Evolutionary conservation across 2,797 vertebrate genomes (phyloP).

Genomic region (Apodemus agrarius): DNA sequence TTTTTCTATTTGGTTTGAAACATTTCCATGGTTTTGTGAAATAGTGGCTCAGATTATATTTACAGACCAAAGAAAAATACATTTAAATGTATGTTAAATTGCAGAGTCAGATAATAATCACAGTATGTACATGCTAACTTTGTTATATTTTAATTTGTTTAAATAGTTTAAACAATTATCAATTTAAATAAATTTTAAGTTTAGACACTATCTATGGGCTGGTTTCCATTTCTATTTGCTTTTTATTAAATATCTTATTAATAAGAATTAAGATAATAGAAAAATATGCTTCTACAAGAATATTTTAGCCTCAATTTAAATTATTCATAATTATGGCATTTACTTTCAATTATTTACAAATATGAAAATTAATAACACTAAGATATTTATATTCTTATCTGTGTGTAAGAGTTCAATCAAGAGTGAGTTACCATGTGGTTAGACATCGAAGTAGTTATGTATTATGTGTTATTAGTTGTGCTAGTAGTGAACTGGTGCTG

Average conservation of each 20-base stretch:
- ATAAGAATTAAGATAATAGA: slow-evolving; percentile 34
- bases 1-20: slow-evolving; percentile 76
- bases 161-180: slow-evolving; percentile 51
- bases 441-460: background rate
- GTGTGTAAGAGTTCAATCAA: background rate
- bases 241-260: slow-evolving; percentile 32
- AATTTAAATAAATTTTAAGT: slow-evolving; percentile 50
- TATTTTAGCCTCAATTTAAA: slow-evolving; percentile 30
- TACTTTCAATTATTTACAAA: slow-evolving; percentile 9
- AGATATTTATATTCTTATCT: background rate
- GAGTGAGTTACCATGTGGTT: background rate
- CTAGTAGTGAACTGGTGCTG: background rate
- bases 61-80: slow-evolving; percentile 64
- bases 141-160: slow-evolving; percentile 37
- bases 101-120: slow-evolving; percentile 65
- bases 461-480: background rate
- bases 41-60: slow-evolving; percentile 57
- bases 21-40: slow-evolving; percentile 65
- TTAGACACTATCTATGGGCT: background rate
- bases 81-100: slow-evolving; percentile 68
- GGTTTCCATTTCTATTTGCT: background rate
- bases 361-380: background rate
- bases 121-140: slow-evolving; percentile 17
- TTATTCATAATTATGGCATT: slow-evolving; percentile 40
- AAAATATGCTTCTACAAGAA: slow-evolving; percentile 25